Conservation (phyloP, 2,888 invertebrate species). For the Protophormia terraenovae region DNA sequence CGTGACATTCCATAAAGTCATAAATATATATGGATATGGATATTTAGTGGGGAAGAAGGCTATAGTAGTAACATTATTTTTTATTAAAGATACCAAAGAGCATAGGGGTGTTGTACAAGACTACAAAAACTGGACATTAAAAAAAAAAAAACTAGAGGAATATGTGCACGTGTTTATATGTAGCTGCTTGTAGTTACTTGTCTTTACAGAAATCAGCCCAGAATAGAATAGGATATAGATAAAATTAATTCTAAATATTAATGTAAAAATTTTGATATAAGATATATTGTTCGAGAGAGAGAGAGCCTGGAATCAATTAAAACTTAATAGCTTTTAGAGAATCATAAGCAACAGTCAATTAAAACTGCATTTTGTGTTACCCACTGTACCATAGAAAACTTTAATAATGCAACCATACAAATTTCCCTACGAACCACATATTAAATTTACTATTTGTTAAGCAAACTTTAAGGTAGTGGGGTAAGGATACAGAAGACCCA, state of each 20-base stretch:
- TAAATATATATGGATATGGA: neutral
- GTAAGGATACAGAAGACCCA: neutral
- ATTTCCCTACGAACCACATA: neutral
- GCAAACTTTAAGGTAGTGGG: neutral
- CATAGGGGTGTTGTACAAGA: slow-evolving; percentile 11
- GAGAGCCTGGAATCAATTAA: too few species aligned
- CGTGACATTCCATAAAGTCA: slow-evolving; percentile 57
- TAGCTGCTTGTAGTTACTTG: neutral
- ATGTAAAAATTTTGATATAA: too few species aligned
- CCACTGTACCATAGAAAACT: too few species aligned
- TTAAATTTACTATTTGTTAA: neutral
- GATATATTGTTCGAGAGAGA: too few species aligned
- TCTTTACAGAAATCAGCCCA: neutral
- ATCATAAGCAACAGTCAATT: too few species aligned
- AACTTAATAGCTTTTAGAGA: too few species aligned
- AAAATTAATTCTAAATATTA: too few species aligned
- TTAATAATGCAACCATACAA: neutral
- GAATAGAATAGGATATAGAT: too few species aligned
- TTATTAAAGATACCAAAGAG: neutral
- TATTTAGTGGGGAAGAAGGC: neutral
- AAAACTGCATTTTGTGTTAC: too few species aligned
- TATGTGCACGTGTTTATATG: slow-evolving; percentile 45
- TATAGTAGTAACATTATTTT: neutral
- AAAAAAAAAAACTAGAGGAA: slow-evolving; percentile 27
- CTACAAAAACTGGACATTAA: slow-evolving; percentile 11